phyloP scores from a whole-genome alignment of 92 coral and sea anemone species.

The Actinostola sp. region DNA sequence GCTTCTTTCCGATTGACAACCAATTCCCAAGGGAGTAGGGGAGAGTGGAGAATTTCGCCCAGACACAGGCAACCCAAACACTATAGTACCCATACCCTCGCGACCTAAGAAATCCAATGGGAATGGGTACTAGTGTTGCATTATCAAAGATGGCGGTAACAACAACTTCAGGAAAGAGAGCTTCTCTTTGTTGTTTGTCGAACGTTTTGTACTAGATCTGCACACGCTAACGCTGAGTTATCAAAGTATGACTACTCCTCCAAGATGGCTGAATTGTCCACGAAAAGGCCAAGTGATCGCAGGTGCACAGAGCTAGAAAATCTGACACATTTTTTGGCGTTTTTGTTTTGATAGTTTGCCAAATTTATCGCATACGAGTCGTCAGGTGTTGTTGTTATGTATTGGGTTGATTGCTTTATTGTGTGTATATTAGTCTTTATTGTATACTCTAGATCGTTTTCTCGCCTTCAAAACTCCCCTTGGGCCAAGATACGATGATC shows the following conservation, averaged over 20 bases:
- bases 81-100: too few species aligned
- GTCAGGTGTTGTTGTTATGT: neutral
- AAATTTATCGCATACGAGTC: neutral
- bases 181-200: neutral
- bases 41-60: neutral
- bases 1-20: too few species aligned
- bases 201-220: neutral
- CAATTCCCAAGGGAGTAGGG: neutral
- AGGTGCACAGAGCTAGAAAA: constrained; percentile 45
- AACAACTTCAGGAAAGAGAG: neutral
- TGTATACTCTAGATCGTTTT: constrained; percentile 68
- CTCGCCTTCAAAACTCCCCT: constrained; percentile 95
- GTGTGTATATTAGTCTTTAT: neutral
- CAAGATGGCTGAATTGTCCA: constrained; percentile 95
- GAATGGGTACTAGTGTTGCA: too few species aligned
- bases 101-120: too few species aligned
- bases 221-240: neutral
- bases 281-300: constrained; percentile 89
- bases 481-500: constrained; percentile 85
- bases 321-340: neutral
- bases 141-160: constrained; percentile 4
- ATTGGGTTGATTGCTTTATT: neutral
- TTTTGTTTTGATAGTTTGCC: neutral
- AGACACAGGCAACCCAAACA: neutral
- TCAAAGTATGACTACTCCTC: constrained; percentile 80